Evolutionary conservation across 2,113 vertebrate species (phyloP).

Genomic region (Podarcis raffonei): DNA sequence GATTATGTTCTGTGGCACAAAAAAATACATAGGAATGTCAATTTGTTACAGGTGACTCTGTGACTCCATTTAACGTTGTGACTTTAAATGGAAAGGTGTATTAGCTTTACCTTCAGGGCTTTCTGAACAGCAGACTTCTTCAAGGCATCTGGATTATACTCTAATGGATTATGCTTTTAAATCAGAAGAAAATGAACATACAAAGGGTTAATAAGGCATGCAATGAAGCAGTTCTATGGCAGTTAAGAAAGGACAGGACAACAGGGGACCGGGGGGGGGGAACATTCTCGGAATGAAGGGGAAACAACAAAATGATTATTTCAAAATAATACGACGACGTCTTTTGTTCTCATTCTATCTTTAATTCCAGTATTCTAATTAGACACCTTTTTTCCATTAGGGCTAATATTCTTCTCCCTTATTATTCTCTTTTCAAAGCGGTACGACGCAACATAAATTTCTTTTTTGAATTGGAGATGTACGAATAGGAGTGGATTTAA

Average conservation of each 20-base stretch:
- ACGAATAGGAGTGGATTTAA: constrained; percentile 3
- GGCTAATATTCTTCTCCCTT: background rate
- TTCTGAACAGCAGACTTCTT: constrained; percentile 92
- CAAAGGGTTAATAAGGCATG: constrained; percentile 84
- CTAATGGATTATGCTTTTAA: constrained; percentile 96
- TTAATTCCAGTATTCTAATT: constrained; percentile 40
- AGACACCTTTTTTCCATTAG: background rate
- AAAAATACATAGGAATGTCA: constrained; percentile 28
- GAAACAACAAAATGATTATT: constrained; percentile 18
- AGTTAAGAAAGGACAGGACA: constrained; percentile 74
- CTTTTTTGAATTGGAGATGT: constrained; percentile 4
- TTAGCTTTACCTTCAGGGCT: constrained; percentile 91
- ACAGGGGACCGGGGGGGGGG: constrained; percentile 45
- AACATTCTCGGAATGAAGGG: constrained; percentile 27
- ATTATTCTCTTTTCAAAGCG: background rate
- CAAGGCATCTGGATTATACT: constrained; percentile 90
- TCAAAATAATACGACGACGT: constrained; percentile 2
- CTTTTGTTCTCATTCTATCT: constrained; percentile 32
- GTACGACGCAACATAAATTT: background rate
- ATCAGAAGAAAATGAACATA: constrained; percentile 86
- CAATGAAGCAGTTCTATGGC: constrained; percentile 66
- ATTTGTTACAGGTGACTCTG: constrained; percentile 33
- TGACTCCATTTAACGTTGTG: constrained; percentile 43
- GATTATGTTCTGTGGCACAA: background rate
- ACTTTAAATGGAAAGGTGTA: constrained; percentile 72